A percentile compares a stretch with the other conserved stretches of the same genome.
Evolutionary conservation across 2,113 vertebrate species (phyloP).

Genomic region (Cyprinodon tularosa): DNA sequence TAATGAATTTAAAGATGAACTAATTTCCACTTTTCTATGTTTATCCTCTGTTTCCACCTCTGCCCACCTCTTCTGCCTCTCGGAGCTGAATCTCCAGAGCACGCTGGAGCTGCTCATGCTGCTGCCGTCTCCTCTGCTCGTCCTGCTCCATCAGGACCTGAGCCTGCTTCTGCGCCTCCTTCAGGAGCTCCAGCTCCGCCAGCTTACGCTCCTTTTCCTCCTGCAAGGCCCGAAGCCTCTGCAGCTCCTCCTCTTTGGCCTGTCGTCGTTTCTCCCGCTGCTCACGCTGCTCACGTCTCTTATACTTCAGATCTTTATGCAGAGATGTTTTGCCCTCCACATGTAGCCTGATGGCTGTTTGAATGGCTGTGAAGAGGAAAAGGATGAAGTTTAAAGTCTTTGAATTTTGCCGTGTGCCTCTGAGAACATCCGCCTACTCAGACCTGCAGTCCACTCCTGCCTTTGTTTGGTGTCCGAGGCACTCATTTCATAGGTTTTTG

Average conservation of each 20-base stretch:
- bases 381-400: not conserved
- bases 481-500: constrained; percentile 95
- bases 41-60: not conserved
- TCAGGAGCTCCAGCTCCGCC: constrained; percentile 90
- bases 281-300: constrained; percentile 89
- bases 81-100: constrained; percentile 87
- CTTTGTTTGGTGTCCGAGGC: constrained; percentile 94
- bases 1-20: not conserved
- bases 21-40: not conserved
- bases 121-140: constrained; percentile 86
- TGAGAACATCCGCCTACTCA: constrained; percentile 12
- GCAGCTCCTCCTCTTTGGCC: constrained; percentile 89
- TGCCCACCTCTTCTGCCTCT: constrained; percentile 88
- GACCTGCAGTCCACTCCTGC: constrained; percentile 94
- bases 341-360: constrained; percentile 89
- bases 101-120: constrained; percentile 90
- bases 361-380: constrained; percentile 84
- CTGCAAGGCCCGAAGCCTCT: constrained; percentile 89
- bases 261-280: constrained; percentile 85
- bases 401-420: not conserved
- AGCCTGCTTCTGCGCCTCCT: constrained; percentile 90
- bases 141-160: constrained; percentile 88
- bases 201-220: constrained; percentile 91
- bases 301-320: constrained; percentile 93
- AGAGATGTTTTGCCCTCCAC: constrained; percentile 89